phyloP scores from a whole-genome alignment of 1,140 invertebrate species.

The Brachionus paranguensis region DNA sequence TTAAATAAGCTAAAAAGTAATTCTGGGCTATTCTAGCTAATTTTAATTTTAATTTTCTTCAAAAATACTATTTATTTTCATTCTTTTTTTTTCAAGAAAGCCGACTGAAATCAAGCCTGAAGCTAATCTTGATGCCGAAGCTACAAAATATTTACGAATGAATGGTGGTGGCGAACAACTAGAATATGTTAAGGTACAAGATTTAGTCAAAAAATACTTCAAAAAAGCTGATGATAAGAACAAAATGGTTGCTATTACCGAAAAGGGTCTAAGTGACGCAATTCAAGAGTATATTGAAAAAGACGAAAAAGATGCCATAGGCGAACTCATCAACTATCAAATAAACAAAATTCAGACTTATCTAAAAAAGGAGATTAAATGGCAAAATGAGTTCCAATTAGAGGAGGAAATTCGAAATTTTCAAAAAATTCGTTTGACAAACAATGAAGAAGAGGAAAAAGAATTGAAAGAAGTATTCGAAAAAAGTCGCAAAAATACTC shows the following conservation, averaged over 20 bases:
- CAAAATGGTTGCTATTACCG: slow-evolving; percentile 1
- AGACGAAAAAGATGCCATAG: slow-evolving; percentile 40
- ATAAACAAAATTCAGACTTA: slow-evolving; percentile 18
- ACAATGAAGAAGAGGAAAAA: not conserved
- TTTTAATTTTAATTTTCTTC: not conserved
- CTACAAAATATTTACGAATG: not conserved
- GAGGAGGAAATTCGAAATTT: slow-evolving; percentile 15
- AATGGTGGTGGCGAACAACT: slow-evolving; percentile 26
- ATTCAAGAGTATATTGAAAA: slow-evolving; percentile 38
- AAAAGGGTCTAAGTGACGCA: slow-evolving; percentile 19
- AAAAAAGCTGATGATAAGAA: slow-evolving; percentile 35
- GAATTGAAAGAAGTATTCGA: slow-evolving; percentile 27
- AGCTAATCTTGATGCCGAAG: slow-evolving; percentile 3
- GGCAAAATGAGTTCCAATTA: slow-evolving; percentile 29
- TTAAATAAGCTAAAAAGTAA: not conserved
- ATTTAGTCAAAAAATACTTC: slow-evolving; percentile 34
- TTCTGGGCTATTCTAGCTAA: not conserved
- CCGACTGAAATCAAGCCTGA: not conserved
- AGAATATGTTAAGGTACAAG: slow-evolving; percentile 31
- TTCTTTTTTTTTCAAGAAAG: not conserved
- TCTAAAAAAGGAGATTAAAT: slow-evolving; percentile 28
- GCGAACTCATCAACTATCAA: slow-evolving; percentile 15
- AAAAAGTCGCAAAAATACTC: slow-evolving; percentile 7
- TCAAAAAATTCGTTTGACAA: slow-evolving; percentile 7
- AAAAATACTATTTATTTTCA: not conserved